Conservation (phyloP, 2,888 invertebrate genomes). For the Cartodere bifasciata region DNA sequence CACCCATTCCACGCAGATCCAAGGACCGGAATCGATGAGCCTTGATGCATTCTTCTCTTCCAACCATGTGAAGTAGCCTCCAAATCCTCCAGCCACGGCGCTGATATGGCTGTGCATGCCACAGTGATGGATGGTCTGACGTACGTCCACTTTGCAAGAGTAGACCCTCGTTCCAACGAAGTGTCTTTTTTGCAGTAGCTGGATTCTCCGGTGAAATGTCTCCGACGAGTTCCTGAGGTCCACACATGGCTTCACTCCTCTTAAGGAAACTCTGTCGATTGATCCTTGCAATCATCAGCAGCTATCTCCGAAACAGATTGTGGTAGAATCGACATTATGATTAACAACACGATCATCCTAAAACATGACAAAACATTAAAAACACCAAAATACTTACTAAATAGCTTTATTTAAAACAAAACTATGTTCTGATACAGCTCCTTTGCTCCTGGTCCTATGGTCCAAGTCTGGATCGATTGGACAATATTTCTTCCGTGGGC, state of each 20-base stretch:
- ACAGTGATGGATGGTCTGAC: slow-evolving; percentile 2
- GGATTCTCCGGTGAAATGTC: background rate
- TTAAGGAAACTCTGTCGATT: slow-evolving; percentile 4
- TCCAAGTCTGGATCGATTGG: too few species aligned
- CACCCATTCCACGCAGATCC: slow-evolving; percentile 6
- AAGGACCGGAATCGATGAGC: slow-evolving; percentile 2
- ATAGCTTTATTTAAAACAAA: too few species aligned
- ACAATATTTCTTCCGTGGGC: too few species aligned
- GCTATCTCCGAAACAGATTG: too few species aligned
- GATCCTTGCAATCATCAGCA: slow-evolving; percentile 5
- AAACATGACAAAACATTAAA: too few species aligned
- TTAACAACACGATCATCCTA: too few species aligned
- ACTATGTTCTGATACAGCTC: too few species aligned
- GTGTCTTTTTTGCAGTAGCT: slow-evolving; percentile 1
- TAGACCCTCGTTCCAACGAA: slow-evolving; percentile 1
- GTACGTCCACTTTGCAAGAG: slow-evolving; percentile 5
- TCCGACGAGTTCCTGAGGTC: background rate
- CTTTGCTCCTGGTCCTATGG: too few species aligned
- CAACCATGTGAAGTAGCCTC: background rate
- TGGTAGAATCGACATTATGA: too few species aligned
- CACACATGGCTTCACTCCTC: slow-evolving; percentile 2
- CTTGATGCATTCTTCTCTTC: slow-evolving; percentile 1
- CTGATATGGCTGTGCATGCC: slow-evolving; percentile 4
- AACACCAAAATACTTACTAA: too few species aligned
- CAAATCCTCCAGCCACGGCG: slow-evolving; percentile 6